Evolutionary conservation across 1,140 invertebrate genomes (phyloP), one percentile per base, ranked within the genome.

Genomic region (Eumaeus atala): DNA sequence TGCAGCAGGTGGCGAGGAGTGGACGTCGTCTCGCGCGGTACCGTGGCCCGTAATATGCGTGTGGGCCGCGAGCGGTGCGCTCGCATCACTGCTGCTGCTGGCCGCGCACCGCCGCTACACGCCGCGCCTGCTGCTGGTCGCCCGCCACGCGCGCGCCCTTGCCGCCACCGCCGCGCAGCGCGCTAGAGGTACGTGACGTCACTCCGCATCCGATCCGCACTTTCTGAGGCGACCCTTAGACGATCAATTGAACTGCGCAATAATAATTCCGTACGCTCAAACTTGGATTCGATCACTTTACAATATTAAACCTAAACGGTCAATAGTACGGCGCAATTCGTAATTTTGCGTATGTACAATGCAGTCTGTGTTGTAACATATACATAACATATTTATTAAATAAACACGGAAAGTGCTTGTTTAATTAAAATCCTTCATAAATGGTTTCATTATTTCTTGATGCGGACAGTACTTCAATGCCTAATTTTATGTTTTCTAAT

Each of bases 11-110:
- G 59, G 51, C 12, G 55, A 36, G 5, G 57, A 51, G 14, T 54
- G 57, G 34, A 62, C 67, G 75, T 71, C 69, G 40, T 64, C 69
- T 47, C 60, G 58, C 10, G 48, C 38, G 8, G 61, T 77, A 8
- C 75, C 74, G 52, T 84, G 81, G 81, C 77, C 74, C n/a, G 61
- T 70, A 57, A n/a, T n/a, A n/a, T n/a, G n/a, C n/a, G n/a, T n/a
- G n/a, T 56, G 81, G 56, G 66, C 65, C 38, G 74, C 66, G 34
- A 67, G 59, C 9, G 71, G 59, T n/a, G 71, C 64, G 28, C 52
- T 74, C 48, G 54, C 73, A 54, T 63, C 72, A 61, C 36, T 72
- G 51, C 66, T 74, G 11, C 60, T 60, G 11, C 42, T 53, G 1
- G 73, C 55, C 35, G 65, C 76, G 51, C 77, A 77, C 63, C 67